Conservation (phyloP, 2,797 vertebrate genomes). For the Acestrorhynchus altus region DNA sequence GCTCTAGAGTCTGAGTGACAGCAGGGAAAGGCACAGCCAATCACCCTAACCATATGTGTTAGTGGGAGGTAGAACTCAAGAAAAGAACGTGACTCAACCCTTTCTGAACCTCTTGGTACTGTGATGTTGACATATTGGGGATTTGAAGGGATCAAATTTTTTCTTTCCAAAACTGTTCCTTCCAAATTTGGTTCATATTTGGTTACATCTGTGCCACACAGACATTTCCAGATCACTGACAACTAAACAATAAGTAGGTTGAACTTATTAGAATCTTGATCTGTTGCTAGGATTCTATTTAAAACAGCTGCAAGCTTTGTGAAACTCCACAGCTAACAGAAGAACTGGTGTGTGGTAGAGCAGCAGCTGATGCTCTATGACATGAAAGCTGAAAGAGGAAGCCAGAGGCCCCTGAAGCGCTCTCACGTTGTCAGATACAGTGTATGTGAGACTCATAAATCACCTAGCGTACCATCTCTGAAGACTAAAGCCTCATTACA, state of each 20-base stretch:
- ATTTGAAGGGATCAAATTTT: too few species aligned
- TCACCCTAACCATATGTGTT: too few species aligned
- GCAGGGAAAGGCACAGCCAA: too few species aligned
- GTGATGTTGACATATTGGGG: too few species aligned
- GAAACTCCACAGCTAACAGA: conserved; percentile 29
- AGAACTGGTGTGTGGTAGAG: not conserved
- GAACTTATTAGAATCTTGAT: not conserved
- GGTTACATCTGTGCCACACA: not conserved
- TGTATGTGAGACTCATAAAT: conserved; percentile 51
- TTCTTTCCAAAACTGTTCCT: too few species aligned
- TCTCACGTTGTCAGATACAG: conserved; percentile 35
- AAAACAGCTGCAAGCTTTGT: conserved; percentile 2
- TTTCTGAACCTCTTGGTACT: too few species aligned
- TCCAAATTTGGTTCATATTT: too few species aligned
- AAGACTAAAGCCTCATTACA: conserved; percentile 26
- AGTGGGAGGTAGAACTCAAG: too few species aligned
- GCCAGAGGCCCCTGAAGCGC: conserved; percentile 22
- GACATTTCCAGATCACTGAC: not conserved
- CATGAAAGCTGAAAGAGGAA: conserved; percentile 11
- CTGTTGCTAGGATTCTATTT: conserved; percentile 7
- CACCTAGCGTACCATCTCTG: conserved; percentile 37
- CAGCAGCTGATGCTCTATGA: not conserved
- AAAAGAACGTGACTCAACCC: too few species aligned
- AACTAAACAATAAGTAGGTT: not conserved
- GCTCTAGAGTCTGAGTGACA: too few species aligned